These are phyloP conservation scores for Lordiphosa collinella DNA, from an alignment of 1,140 invertebrate genomes.

Conservation along the genomic window DNA sequence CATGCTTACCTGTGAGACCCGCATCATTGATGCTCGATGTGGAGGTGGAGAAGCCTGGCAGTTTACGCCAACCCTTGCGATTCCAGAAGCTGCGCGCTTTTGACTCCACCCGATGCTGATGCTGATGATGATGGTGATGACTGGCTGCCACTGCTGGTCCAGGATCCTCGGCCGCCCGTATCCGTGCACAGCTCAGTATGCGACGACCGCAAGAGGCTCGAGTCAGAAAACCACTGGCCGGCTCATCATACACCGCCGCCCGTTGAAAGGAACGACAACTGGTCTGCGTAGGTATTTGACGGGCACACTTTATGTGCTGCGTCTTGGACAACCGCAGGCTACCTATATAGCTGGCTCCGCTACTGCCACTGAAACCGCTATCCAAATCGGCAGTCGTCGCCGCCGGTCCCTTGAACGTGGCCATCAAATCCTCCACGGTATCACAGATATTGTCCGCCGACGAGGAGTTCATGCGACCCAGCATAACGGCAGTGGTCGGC, in stretches of 20 bases:
- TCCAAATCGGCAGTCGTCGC: constrained; percentile 82
- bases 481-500: constrained; percentile 17
- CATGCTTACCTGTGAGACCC: constrained; percentile 81
- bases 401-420: constrained; percentile 75
- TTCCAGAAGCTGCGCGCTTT: constrained; percentile 84
- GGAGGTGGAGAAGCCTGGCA: constrained; percentile 84
- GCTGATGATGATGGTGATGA: constrained; percentile 8
- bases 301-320: constrained; percentile 72
- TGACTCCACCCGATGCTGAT: constrained; percentile 49
- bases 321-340: constrained; percentile 82
- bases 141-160: constrained; percentile 37
- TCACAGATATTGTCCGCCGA: constrained; percentile 78
- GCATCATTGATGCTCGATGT: constrained; percentile 84
- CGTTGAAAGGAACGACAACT: constrained; percentile 69
- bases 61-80: constrained; percentile 88
- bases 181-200: constrained; percentile 67
- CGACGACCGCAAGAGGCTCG: constrained; percentile 66
- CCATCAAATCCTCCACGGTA: constrained; percentile 79
- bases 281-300: constrained; percentile 48
- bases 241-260: constrained; percentile 35
- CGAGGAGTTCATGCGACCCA: constrained; percentile 52
- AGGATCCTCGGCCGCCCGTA: constrained; percentile 70
- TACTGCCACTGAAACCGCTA: constrained; percentile 89
- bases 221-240: constrained; percentile 44
- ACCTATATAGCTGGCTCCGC: constrained; percentile 87